Evolutionary conservation across 2,797 vertebrate species (phyloP).

Genomic region (Myiothlypis coronata): DNA sequence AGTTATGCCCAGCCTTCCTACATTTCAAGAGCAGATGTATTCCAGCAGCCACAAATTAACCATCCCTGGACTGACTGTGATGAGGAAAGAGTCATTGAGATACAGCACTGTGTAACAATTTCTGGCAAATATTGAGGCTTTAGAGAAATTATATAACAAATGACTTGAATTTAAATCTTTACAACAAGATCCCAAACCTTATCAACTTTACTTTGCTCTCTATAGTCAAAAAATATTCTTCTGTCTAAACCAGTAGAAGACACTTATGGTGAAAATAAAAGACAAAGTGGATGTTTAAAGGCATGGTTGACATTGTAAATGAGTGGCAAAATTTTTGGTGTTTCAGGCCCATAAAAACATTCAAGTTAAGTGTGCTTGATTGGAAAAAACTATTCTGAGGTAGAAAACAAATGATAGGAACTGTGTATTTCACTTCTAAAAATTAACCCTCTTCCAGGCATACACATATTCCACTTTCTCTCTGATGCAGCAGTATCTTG

Average conservation of each 20-base stretch:
- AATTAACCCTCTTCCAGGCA: not conserved
- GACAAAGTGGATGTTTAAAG: not conserved
- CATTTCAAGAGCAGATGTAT: not conserved
- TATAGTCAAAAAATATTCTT: not conserved
- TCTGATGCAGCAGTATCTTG: not conserved
- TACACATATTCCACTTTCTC: not conserved
- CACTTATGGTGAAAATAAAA: not conserved
- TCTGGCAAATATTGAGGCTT: not conserved
- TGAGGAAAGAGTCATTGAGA: not conserved
- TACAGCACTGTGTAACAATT: not conserved
- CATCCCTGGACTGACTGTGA: not conserved
- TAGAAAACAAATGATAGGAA: not conserved
- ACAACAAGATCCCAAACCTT: not conserved
- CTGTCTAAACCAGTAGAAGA: not conserved
- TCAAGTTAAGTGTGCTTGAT: not conserved
- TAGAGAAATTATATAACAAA: not conserved
- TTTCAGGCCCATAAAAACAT: not conserved
- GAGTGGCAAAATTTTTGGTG: not conserved
- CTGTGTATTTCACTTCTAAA: not conserved
- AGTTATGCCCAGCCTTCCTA: not conserved
- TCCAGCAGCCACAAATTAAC: not conserved
- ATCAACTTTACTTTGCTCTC: not conserved
- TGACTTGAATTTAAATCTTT: not conserved
- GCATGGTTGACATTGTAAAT: not conserved
- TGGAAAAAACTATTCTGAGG: not conserved